phyloP scores from a whole-genome alignment of 2,797 vertebrate genomes.

The Bradypodion pumilum region DNA sequence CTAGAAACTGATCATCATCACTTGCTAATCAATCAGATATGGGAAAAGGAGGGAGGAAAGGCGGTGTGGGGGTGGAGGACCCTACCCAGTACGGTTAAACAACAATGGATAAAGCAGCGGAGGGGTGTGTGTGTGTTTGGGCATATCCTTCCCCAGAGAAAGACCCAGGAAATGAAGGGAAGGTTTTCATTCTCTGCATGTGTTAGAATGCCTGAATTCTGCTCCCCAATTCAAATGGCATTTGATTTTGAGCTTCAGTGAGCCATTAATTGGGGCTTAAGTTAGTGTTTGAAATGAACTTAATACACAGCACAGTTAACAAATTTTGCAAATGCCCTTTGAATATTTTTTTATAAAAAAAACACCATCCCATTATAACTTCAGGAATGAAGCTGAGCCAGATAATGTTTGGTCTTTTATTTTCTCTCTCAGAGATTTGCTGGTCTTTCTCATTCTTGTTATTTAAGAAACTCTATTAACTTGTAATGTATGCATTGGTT shows the following conservation, averaged over 20 bases:
- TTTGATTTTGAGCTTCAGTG: background rate
- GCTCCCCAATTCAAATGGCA: background rate
- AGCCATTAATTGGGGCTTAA: slow-evolving; percentile 11
- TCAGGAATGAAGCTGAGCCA: background rate
- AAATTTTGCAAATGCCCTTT: slow-evolving; percentile 4
- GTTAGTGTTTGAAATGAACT: slow-evolving; percentile 1
- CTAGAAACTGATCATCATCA: background rate
- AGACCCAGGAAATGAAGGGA: background rate
- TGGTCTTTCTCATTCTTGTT: background rate
- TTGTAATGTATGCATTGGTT: background rate
- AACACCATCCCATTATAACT: no score
- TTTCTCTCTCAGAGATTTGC: background rate
- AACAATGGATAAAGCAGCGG: no score
- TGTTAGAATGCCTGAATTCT: background rate
- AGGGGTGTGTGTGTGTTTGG: no score
- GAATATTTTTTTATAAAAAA: no score
- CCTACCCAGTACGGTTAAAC: no score
- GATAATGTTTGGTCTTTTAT: background rate
- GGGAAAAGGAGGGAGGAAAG: background rate
- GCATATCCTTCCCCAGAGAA: background rate
- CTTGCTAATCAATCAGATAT: no score
- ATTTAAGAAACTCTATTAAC: background rate
- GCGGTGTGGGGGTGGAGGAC: no score
- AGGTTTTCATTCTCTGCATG: background rate
- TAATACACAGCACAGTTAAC: slow-evolving; percentile 14